Evolutionary conservation across 2,113 vertebrate genomes (phyloP).

Genomic region (Equus przewalskii): DNA sequence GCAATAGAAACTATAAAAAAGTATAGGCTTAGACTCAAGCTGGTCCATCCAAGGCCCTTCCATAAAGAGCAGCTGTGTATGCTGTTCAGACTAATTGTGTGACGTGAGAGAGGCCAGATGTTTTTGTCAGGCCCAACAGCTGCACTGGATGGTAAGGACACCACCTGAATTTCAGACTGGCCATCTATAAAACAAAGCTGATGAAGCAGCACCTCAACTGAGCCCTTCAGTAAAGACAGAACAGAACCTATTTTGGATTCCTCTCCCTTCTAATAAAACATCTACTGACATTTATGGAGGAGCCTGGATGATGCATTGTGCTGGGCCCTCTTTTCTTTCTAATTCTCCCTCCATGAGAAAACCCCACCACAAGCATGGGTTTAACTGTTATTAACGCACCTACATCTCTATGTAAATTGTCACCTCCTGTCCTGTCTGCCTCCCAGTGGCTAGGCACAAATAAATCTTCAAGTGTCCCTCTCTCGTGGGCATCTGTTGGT

Average conservation of each 20-base stretch:
- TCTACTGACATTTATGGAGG: constrained; percentile 9
- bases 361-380: neutral
- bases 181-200: neutral
- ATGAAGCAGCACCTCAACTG: neutral
- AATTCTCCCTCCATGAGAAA: neutral
- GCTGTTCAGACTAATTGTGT: neutral
- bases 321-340: neutral
- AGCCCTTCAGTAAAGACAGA: neutral
- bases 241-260: neutral
- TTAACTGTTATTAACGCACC: no score
- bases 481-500: neutral
- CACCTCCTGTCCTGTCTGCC: neutral
- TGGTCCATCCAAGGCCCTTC: neutral
- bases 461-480: neutral
- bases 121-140: constrained; percentile 43
- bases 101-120: constrained; percentile 52
- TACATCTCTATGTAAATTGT: neutral
- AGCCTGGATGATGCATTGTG: neutral
- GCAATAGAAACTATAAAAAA: constrained; percentile 57
- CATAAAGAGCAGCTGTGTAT: constrained; percentile 47
- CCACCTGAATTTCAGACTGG: constrained; percentile 41
- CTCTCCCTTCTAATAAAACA: constrained; percentile 50
- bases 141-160: neutral
- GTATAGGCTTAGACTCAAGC: neutral
- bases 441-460: neutral